Evolutionary conservation across 2,797 vertebrate species (phyloP), one percentile per base, ranked within the genome.

Genomic region (Astyanax mexicanus): DNA sequence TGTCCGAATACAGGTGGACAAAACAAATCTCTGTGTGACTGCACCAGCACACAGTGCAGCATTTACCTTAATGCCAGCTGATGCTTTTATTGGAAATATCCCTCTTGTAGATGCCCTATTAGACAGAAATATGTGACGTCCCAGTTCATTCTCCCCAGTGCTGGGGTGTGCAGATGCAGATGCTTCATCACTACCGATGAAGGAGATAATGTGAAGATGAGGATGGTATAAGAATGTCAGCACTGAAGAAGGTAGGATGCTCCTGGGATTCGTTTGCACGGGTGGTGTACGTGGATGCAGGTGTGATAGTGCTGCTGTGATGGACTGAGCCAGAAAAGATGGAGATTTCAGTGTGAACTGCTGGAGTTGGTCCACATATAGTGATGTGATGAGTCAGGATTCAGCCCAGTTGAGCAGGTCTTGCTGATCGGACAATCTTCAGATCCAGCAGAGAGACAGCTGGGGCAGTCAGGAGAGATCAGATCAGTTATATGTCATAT

Each of bases 161-260:
- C 3, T 25, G 60, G 60, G 52, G 52, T 6, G 52, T 54, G 23
- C 23, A 54, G 6, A 6, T 27, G 52, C 25, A 54, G n/a, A n/a
- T n/a, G n/a, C 52, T 54, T 54, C 52, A 54, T 54, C 52, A 4
- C 52, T 25, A 13, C 23, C 13, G 52, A 27, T 54, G 52, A 54
- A 54, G 52, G 54, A 54, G 52, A 54, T 27, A 15, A 13, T 25
- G 52, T 54, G 52, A 54, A 54, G 52, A 54, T 54, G 52, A 54
- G 52, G 52, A 54, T 27, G 25, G 5, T 27, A 12, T 54, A 54
- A 80, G 54, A 76, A 84, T 81, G 80, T 78, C 80, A 49, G 68
- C 73, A 57, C 55, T 77, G 55, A 84, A 74, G 68, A 82, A 84
- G 78, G 83, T 82, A 82, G 54, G 68, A 3, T 17, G 15, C 19